A percentile compares a stretch with the other conserved stretches of the same genome.
Evolutionary conservation across 2,797 vertebrate genomes (phyloP).

Genomic region (Premnoplex brunnescens): DNA sequence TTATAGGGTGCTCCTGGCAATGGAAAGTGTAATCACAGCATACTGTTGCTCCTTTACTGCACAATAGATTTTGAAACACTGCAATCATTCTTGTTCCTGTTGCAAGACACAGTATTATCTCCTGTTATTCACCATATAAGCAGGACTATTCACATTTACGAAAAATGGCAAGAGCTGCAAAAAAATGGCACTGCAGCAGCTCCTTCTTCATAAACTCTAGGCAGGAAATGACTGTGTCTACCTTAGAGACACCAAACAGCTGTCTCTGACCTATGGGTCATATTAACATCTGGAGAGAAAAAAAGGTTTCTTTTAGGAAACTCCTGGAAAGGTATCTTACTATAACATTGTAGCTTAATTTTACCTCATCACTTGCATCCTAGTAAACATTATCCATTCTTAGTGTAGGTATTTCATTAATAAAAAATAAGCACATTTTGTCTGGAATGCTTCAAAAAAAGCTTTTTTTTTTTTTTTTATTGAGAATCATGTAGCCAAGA

Average conservation of each 20-base stretch:
- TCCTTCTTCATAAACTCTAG: neutral
- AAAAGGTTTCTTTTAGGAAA: neutral
- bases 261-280: neutral
- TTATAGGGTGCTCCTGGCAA: neutral
- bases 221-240: neutral
- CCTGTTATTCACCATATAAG: neutral
- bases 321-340: neutral
- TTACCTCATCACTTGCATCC: neutral
- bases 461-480: too few species aligned
- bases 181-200: neutral
- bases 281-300: neutral
- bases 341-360: neutral
- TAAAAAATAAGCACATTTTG: neutral
- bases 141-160: neutral
- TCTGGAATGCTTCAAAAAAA: neutral
- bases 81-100: neutral
- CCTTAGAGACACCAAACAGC: neutral
- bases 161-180: neutral
- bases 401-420: neutral
- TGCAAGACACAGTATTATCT: neutral
- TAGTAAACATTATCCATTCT: neutral
- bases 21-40: neutral
- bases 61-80: neutral
- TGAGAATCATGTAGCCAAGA: neutral
- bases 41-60: neutral